phyloP scores from a whole-genome alignment of 37 sponge, comb jelly and placozoan species.

The Sycon ciliatum region DNA sequence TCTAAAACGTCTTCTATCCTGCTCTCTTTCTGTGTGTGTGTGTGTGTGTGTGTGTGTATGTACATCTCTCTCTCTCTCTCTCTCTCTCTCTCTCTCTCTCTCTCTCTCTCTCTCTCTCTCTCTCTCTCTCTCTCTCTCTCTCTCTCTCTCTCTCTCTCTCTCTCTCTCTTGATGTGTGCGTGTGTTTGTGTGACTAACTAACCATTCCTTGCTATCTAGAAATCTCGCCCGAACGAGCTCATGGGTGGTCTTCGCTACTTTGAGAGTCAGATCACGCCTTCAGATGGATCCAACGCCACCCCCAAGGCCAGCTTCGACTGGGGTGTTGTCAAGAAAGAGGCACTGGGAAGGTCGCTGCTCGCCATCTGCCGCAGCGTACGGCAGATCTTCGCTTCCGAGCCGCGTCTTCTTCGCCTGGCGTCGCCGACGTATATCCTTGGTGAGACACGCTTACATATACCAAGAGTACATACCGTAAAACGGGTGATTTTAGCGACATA shows the following conservation, averaged over 20 bases:
- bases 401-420: slow-evolving; percentile 54
- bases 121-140: no score
- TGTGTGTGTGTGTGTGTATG: slow-evolving; percentile 13
- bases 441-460: no score
- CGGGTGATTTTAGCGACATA: no score
- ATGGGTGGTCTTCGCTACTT: slow-evolving; percentile 80
- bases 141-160: no score
- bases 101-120: no score
- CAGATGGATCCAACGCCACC: slow-evolving; percentile 53
- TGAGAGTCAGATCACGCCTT: slow-evolving; percentile 67
- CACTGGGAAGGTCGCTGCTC: slow-evolving; percentile 66
- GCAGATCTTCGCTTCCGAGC: slow-evolving; percentile 53
- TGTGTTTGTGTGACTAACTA: no score
- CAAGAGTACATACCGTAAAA: no score
- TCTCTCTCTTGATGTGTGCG: no score
- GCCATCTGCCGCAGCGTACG: slow-evolving; percentile 56
- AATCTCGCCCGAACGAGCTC: slow-evolving; percentile 80
- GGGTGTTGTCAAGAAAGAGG: slow-evolving; percentile 74
- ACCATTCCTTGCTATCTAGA: slow-evolving; percentile 44
- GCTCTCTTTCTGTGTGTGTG: not conserved
- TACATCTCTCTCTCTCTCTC: no score
- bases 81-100: no score
- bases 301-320: slow-evolving; percentile 74
- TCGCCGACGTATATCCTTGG: slow-evolving; percentile 81
- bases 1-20: slow-evolving; percentile 1